Percentiles rank a stretch among this genome's conserved stretches.
Conservation (phyloP, 2,113 vertebrate genomes). For the Gyps fulvus region DNA sequence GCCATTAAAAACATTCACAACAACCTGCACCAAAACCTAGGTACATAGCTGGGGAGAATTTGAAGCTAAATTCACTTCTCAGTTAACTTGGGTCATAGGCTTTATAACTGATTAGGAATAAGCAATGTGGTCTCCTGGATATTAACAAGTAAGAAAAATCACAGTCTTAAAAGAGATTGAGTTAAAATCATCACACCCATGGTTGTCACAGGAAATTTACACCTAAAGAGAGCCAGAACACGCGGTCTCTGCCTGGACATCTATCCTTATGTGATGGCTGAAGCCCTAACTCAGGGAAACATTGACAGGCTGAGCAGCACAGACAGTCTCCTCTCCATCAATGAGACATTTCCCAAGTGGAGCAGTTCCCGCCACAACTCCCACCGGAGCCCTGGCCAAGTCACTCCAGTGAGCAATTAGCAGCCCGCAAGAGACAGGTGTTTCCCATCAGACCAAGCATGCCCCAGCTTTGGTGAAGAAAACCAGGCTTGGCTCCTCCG, state of each 20-base stretch:
- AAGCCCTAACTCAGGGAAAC: background rate
- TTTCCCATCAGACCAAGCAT: background rate
- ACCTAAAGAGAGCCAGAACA: background rate
- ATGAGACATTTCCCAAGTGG: background rate
- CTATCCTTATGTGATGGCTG: background rate
- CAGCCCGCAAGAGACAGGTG: fast-evolving
- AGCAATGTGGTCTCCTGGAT: background rate
- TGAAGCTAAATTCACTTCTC: background rate
- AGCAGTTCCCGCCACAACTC: fast-evolving
- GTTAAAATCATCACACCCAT: background rate
- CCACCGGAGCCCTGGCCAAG: fast-evolving
- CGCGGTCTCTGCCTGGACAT: fast-evolving
- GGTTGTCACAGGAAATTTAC: background rate
- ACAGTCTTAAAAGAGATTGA: background rate
- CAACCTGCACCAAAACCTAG: background rate
- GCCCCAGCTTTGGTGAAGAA: background rate
- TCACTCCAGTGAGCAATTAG: background rate
- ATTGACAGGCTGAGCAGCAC: background rate
- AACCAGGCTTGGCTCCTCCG: background rate
- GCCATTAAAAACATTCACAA: background rate
- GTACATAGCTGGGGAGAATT: background rate
- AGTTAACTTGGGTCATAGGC: background rate
- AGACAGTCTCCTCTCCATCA: background rate
- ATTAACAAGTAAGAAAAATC: background rate
- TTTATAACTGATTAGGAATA: background rate